phyloP scores from a whole-genome alignment of 1,140 invertebrate genomes.

The Hycleus phaleratus region DNA sequence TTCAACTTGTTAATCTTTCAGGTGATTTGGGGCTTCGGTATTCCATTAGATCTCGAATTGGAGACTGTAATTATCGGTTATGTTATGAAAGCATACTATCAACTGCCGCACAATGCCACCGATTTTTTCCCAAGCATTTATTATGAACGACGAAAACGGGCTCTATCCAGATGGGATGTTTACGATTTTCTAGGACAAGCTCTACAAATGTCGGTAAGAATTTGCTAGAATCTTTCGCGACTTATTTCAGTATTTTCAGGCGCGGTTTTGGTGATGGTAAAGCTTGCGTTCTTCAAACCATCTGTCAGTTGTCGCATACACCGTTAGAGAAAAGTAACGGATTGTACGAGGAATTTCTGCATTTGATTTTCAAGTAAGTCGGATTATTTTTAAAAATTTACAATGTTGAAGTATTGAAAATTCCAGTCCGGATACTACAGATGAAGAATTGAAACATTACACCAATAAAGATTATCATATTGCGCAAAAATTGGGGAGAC shows the following conservation, averaged over 20 bases:
- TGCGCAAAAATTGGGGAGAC: conserved; percentile 54
- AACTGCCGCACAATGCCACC: not conserved
- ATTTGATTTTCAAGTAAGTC: conserved; percentile 61
- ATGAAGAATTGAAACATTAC: conserved; percentile 49
- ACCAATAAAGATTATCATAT: conserved; percentile 60
- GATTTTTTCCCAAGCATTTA: not conserved
- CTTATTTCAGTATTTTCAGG: conserved; percentile 1
- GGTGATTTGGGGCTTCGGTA: conserved; percentile 5
- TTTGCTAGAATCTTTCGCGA: not conserved
- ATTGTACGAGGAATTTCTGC: conserved; percentile 60
- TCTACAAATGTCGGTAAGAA: not conserved
- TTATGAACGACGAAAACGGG: conserved; percentile 4
- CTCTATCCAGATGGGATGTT: conserved; percentile 13
- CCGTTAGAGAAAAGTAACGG: conserved; percentile 55
- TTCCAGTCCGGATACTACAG: conserved; percentile 53
- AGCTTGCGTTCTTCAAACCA: conserved; percentile 60
- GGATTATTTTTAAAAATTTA: not conserved
- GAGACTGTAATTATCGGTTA: conserved; percentile 3
- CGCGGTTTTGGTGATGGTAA: conserved; percentile 44
- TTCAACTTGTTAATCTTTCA: not conserved
- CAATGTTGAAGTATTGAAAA: not conserved
- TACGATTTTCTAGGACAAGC: conserved; percentile 6
- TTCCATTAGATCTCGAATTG: not conserved
- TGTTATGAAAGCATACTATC: conserved; percentile 4
- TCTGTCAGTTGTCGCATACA: conserved; percentile 63